Evolutionary conservation across 2,888 invertebrate genomes (phyloP).

Genomic region (Pyrocoelia pectoralis): DNA sequence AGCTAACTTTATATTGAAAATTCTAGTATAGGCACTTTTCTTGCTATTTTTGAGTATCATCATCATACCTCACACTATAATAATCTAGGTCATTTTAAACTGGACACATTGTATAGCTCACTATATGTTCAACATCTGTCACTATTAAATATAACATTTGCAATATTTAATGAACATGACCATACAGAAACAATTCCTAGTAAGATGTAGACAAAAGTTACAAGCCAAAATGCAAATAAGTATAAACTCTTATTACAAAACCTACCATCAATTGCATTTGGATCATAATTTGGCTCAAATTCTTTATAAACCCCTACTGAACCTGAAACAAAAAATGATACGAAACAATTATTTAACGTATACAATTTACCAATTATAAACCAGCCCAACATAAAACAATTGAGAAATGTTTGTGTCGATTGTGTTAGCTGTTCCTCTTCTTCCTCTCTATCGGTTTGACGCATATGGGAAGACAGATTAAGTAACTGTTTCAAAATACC

Average conservation of each 20-base stretch:
- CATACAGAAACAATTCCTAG: constrained; percentile 63
- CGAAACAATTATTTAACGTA: background rate
- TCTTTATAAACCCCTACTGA: constrained; percentile 75
- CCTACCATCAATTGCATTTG: constrained; percentile 53
- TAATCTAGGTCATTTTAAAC: too few species aligned
- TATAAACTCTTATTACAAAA: constrained; percentile 74
- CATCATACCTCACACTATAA: too few species aligned
- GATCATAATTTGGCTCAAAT: constrained; percentile 67
- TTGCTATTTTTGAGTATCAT: too few species aligned
- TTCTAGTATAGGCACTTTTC: too few species aligned
- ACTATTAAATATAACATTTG: constrained; percentile 54
- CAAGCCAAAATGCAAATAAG: constrained; percentile 74
- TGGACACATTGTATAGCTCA: too few species aligned
- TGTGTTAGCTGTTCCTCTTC: constrained; percentile 64
- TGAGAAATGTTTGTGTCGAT: constrained; percentile 65
- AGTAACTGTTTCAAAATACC: constrained; percentile 70
- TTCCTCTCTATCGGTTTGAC: constrained; percentile 63
- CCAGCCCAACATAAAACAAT: constrained; percentile 73
- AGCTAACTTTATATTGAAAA: too few species aligned
- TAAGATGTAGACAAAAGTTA: constrained; percentile 69
- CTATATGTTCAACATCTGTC: constrained; percentile 26
- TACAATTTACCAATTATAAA: constrained; percentile 70
- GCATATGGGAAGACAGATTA: constrained; percentile 65
- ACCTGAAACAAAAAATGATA: constrained; percentile 57
- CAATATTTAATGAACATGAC: constrained; percentile 65